A percentile compares a stretch with the other conserved stretches of the same genome.
These are phyloP conservation scores for Hyperoplus immaculatus DNA, from an alignment of 2,797 vertebrate species.

Conservation along the genomic window DNA sequence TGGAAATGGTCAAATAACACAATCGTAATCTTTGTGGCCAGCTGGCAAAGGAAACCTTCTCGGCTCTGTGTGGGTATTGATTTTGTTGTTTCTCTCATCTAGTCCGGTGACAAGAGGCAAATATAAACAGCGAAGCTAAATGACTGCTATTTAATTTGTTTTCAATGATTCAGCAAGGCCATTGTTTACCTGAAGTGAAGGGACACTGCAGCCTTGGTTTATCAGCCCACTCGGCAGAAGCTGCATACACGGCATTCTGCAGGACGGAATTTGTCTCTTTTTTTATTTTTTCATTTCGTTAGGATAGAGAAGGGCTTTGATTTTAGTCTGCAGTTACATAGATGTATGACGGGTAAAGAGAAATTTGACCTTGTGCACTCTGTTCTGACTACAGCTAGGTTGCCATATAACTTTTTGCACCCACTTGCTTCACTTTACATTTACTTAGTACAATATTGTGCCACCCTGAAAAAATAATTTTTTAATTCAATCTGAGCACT, in stretches of 20 bases:
- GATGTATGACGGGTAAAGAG: not conserved
- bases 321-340: slow-evolving; percentile 7
- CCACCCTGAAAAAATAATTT: too few relatives aligned
- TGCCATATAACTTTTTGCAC: too few relatives aligned
- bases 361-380: too few relatives aligned
- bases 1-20: slow-evolving; percentile 59
- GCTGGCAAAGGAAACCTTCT: slow-evolving; percentile 36
- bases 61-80: slow-evolving; percentile 58
- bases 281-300: slow-evolving; percentile 34
- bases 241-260: slow-evolving; percentile 31
- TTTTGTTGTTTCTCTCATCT: slow-evolving; percentile 64
- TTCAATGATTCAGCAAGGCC: slow-evolving; percentile 57
- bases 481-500: too few relatives aligned
- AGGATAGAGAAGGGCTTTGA: slow-evolving; percentile 7
- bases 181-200: slow-evolving; percentile 63
- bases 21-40: slow-evolving; percentile 55
- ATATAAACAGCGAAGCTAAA: slow-evolving; percentile 65
- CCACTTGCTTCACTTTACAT: too few relatives aligned
- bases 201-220: slow-evolving; percentile 50
- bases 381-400: not conserved
- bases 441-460: too few relatives aligned
- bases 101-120: slow-evolving; percentile 71
- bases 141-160: slow-evolving; percentile 68
- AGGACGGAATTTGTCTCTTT: slow-evolving; percentile 44
- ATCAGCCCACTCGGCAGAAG: slow-evolving; percentile 45